A percentile compares a stretch with the other conserved stretches of the same genome.
Evolutionary conservation across 2,797 vertebrate genomes (phyloP).

Genomic region (Remorina albescens): DNA sequence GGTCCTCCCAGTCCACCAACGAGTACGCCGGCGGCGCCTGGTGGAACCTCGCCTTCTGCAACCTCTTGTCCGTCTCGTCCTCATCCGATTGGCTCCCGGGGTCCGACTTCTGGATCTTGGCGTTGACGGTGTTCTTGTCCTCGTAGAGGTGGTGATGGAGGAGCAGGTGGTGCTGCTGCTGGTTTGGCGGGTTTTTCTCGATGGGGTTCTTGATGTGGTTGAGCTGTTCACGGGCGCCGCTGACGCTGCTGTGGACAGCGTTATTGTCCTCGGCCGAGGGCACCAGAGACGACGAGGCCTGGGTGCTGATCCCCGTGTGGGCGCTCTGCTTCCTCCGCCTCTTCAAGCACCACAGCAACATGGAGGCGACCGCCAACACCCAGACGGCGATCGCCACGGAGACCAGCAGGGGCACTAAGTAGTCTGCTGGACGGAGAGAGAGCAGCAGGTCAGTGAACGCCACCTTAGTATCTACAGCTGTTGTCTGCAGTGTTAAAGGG

Average conservation of each 20-base stretch:
- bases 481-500: too few relatives aligned
- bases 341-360: slow-evolving; percentile 89
- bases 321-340: slow-evolving; percentile 88
- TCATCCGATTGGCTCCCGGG: slow-evolving; percentile 80
- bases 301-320: slow-evolving; percentile 67
- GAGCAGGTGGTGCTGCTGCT: slow-evolving; percentile 56
- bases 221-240: slow-evolving; percentile 90
- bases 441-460: not conserved
- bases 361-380: slow-evolving; percentile 85
- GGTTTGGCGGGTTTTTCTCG: slow-evolving; percentile 85
- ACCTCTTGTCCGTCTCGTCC: slow-evolving; percentile 88
- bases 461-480: not conserved
- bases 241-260: slow-evolving; percentile 74
- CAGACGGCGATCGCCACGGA: slow-evolving; percentile 88
- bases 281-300: slow-evolving; percentile 15
- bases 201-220: slow-evolving; percentile 96
- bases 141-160: slow-evolving; percentile 83
- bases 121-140: slow-evolving; percentile 91
- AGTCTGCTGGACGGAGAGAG: slow-evolving; percentile 77
- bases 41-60: slow-evolving; percentile 88
- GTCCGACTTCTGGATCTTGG: slow-evolving; percentile 90
- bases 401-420: slow-evolving; percentile 90
- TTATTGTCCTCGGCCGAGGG: slow-evolving; percentile 85
- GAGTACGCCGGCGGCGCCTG: slow-evolving; percentile 87
- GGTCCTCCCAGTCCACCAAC: slow-evolving; percentile 91